Evolutionary conservation across 2,113 vertebrate genomes (phyloP), one percentile per base, ranked within the genome.

Genomic region (Lagenorhynchus albirostris): DNA sequence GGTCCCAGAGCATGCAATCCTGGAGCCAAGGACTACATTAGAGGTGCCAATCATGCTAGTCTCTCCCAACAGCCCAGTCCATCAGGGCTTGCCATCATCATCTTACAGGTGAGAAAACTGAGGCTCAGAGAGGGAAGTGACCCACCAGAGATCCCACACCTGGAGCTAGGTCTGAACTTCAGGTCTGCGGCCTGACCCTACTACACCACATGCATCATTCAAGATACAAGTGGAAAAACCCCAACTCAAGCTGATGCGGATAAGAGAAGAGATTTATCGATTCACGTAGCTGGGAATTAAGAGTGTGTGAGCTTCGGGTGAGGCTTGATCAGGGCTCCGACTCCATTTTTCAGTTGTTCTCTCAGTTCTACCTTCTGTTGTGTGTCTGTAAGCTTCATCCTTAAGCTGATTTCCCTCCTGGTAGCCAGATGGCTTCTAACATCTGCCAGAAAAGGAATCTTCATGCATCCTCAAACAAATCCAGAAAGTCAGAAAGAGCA

Each of bases 1-100:
- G 53, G 17, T 31, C 17, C 21, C 60, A 0, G 0, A 68, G 21
- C 33, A 0, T 3, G 6, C 3, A 4, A 12, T 68, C 77, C 79
- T 62, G 26, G 38, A 77, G 25, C 15, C 12, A 36, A 15, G 23
- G 0, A 8, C n/a, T 41, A 25, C 55, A 9, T 70, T 6, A 25
- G 67, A 83, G 14, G 14, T 17, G 53, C 8, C 70, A 38, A 2
- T 25, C 50, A 6, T 9, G 25, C 2, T 44, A 33, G 7, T 23
- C 44, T 58, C 41, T 87, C 50, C 36, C 44, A 25, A 9, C 33
- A 76, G 36, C 18, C 87, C 17, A 21, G 18, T 2, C 15, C 29
- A 4, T 11, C 41, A 38, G 76, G 8, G 26, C 26, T 58, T 15
- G 29, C 31, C 23, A 18, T 13, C 33, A 17, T 26, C 55, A 17